phyloP scores from a whole-genome alignment of 2,888 invertebrate genomes.

The Eupithecia dodoneata region DNA sequence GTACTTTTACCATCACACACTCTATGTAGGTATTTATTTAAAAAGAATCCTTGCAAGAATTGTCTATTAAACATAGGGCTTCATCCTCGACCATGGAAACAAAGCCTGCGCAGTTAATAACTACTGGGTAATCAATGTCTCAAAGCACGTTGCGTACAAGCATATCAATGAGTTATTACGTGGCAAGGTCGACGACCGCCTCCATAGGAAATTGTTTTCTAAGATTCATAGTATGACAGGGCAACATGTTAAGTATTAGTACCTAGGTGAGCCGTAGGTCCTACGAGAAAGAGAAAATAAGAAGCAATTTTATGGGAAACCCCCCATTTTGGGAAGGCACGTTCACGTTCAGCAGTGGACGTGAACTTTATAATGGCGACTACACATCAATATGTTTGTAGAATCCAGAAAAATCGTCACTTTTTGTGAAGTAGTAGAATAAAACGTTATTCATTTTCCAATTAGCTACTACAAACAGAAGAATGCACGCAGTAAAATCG shows the following conservation, averaged over 20 bases:
- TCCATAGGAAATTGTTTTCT: slow-evolving; percentile 45
- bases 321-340: neutral
- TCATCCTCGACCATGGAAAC: slow-evolving; percentile 41
- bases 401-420: neutral
- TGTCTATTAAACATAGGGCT: slow-evolving; percentile 33
- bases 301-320: neutral
- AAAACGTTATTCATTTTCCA: neutral
- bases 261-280: neutral
- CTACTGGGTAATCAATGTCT: slow-evolving; percentile 24
- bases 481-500: slow-evolving; percentile 27
- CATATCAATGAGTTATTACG: slow-evolving; percentile 52
- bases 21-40: neutral
- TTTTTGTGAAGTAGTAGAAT: neutral
- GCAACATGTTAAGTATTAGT: neutral
- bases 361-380: neutral
- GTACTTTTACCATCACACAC: neutral
- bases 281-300: neutral
- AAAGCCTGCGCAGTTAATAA: slow-evolving; percentile 29
- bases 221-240: slow-evolving; percentile 20
- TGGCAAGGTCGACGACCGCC: slow-evolving; percentile 53
- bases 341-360: neutral
- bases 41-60: slow-evolving; percentile 37
- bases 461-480: neutral
- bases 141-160: slow-evolving; percentile 40
- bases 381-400: neutral